Conservation (phyloP, 30 jellyfish, hydroid and myxozoan species). For the Nemopilema nomurai region DNA sequence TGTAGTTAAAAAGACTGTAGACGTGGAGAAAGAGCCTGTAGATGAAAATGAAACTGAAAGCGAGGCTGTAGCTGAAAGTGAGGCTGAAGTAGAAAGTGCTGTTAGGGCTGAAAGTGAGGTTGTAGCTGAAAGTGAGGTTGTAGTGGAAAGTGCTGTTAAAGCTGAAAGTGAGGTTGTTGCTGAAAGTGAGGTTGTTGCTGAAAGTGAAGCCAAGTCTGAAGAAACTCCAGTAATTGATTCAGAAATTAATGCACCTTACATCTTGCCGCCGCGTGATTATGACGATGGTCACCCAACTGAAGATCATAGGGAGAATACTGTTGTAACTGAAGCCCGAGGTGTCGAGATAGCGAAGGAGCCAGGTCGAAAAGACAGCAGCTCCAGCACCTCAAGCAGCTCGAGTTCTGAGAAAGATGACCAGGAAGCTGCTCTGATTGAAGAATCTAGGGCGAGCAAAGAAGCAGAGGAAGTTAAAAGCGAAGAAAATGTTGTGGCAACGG, state of each 20-base stretch:
- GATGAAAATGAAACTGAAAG: neutral
- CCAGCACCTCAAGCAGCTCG: slow-evolving; percentile 41
- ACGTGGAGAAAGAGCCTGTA: neutral
- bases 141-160: neutral
- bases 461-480: slow-evolving; percentile 2
- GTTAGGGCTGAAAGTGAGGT: neutral
- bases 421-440: neutral
- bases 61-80: neutral
- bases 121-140: neutral
- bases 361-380: neutral
- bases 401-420: slow-evolving; percentile 30
- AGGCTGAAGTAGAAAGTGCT: neutral
- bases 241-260: neutral
- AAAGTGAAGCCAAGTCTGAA: neutral
- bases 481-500: neutral
- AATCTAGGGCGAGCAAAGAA: neutral
- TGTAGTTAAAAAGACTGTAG: neutral
- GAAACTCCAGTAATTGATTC: neutral
- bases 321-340: neutral
- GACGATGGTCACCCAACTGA: slow-evolving; percentile 3
- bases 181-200: neutral
- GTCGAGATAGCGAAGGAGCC: neutral
- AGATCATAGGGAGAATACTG: neutral
- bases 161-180: slow-evolving; percentile 5
- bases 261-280: slow-evolving; percentile 38